Base-by-base conservation (phyloP, 2,113 vertebrate genomes). In the Amia ocellicauda region DNA sequence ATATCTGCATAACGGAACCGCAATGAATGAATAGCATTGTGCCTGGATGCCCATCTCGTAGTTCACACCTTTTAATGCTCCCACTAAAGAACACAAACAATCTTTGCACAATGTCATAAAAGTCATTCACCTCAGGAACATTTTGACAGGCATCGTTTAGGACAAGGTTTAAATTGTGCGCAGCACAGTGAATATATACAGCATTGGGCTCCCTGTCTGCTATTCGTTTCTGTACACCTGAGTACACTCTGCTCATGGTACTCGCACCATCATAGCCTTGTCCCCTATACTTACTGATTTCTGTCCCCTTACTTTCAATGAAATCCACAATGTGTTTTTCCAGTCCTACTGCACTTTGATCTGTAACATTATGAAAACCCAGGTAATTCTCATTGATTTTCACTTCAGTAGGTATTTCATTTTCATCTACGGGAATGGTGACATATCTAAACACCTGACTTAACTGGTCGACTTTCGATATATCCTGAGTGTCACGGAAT, bases 211-310 rank as follows among this genome's bases (percentile, higher is more conserved):
- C 57, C 49, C n/a, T 60, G 27, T 53, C 45, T 28, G 2, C 19
- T 22, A 60, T 67, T 49, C 58, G 23, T 2, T 31, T 28, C 50
- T 53, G 64, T 4, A 53, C 29, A 17, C 50, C 47, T 3, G 45
- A 41, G 58, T 67, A 41, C 3, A 60, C 45, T 3, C 64, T 45
- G 23, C 64, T 66, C 64, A 58, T 66, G 11, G 57, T 59, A 8
- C 24, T 42, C 10, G 57, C 45, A 10, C 55, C 64, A 14, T 66
- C 56, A 9, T 59, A 52, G 5, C 56, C 45, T 3, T 60, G 57
- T 16, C 57, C 57, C 22, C 23, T 47, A 29, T 20, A 54, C 14
- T 49, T 24, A 52, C 50, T 3, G 19, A 26, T n/a, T 22, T 26
- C 11, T 59, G 23, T 65, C 54, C n/a, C n/a, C n/a, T n/a, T n/a